A percentile compares a stretch with the other conserved stretches of the same genome.
These are phyloP conservation scores for Aurelia aurita DNA, from an alignment of 30 jellyfish, hydroid and myxozoan species.

Conservation along the genomic window DNA sequence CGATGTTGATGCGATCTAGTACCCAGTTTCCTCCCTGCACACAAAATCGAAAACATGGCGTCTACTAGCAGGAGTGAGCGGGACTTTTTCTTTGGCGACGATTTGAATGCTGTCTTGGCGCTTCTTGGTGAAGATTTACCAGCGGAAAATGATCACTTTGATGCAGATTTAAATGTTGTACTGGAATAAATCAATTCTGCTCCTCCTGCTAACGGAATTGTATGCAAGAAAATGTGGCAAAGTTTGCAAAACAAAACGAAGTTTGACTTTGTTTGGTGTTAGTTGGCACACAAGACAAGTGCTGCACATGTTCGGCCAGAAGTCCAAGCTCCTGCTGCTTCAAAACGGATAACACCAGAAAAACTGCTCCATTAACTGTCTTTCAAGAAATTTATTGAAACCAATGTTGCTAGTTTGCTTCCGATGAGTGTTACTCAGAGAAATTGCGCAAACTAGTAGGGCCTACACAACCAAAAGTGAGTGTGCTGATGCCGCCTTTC, in stretches of 20 bases:
- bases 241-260: slow-evolving; percentile 53
- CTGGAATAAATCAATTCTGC: slow-evolving; percentile 27
- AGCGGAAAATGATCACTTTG: slow-evolving; percentile 21
- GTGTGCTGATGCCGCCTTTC: slow-evolving; percentile 54
- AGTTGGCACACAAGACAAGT: no score
- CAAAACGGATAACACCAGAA: slow-evolving; percentile 23
- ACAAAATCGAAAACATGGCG: no score
- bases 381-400: slow-evolving; percentile 6
- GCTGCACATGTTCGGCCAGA: slow-evolving; percentile 12
- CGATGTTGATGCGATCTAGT: no score
- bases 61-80: no score
- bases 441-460: slow-evolving; percentile 36
- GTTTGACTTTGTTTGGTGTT: slow-evolving; percentile 47
- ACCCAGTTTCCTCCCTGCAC: no score
- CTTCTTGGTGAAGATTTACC: no score
- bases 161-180: slow-evolving; percentile 39
- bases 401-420: slow-evolving; percentile 20
- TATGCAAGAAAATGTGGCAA: slow-evolving; percentile 38
- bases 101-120: no score
- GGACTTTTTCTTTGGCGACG: no score
- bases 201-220: slow-evolving; percentile 38
- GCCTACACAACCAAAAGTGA: no score
- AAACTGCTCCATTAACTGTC: slow-evolving; percentile 58
- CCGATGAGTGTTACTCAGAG: slow-evolving; percentile 71
- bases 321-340: not conserved